Conservation (phyloP, 1,140 invertebrate genomes). For the Brachionus rubens region DNA sequence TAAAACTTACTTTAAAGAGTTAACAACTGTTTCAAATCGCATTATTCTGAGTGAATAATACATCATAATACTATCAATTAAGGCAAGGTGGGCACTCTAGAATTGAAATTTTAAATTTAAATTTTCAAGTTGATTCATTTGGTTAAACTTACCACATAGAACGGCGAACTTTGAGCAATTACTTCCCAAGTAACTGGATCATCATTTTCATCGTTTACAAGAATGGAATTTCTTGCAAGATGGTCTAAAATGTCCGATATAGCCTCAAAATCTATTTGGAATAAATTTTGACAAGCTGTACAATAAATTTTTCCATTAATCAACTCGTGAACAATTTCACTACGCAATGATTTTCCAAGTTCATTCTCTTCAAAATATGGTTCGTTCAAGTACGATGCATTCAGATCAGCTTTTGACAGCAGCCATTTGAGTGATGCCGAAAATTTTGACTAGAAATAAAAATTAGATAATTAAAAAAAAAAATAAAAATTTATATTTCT, state of each 20-base stretch:
- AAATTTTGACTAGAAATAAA: slow-evolving; percentile 36
- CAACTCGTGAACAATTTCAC: slow-evolving; percentile 9
- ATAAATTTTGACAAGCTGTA: slow-evolving; percentile 31
- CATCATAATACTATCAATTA: slow-evolving; percentile 38
- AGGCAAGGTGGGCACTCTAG: slow-evolving; percentile 28
- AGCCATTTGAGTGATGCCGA: slow-evolving; percentile 40
- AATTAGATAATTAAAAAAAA: background rate
- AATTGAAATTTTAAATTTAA: background rate
- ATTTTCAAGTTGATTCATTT: background rate
- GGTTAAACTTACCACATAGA: slow-evolving; percentile 31
- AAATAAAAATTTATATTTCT: background rate
- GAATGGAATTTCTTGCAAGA: background rate
- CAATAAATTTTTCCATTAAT: slow-evolving; percentile 38
- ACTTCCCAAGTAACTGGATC: slow-evolving; percentile 23
- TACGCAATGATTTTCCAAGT: slow-evolving; percentile 15
- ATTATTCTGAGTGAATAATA: slow-evolving; percentile 5
- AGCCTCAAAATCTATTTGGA: background rate
- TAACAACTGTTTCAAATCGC: background rate
- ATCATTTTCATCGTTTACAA: slow-evolving; percentile 40
- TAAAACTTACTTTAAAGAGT: slow-evolving; percentile 18
- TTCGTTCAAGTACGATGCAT: background rate
- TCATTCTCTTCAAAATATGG: slow-evolving; percentile 45
- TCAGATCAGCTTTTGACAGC: background rate
- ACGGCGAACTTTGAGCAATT: slow-evolving; percentile 15
- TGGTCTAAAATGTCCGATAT: background rate